phyloP scores from a whole-genome alignment of 92 coral and sea anemone genomes.

The Paragorgia papillata region DNA sequence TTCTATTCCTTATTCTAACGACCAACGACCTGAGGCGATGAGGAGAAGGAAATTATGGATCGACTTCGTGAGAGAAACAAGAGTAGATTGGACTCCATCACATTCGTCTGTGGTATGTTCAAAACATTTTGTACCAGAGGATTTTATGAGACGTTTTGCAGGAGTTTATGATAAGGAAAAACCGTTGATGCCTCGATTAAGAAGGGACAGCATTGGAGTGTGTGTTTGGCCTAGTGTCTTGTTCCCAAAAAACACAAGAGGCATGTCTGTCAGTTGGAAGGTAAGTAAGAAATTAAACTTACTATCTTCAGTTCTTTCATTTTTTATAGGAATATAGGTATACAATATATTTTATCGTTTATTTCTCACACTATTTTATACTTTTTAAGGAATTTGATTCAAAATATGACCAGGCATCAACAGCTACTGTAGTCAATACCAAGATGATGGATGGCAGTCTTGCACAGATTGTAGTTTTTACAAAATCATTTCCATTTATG shows the following conservation, averaged over 20 bases:
- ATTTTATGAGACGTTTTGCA: slow-evolving; percentile 20
- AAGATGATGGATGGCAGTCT: too few species aligned
- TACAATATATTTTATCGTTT: too few species aligned
- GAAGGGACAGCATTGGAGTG: slow-evolving; percentile 30
- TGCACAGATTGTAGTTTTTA: too few species aligned
- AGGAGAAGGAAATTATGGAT: slow-evolving; percentile 60
- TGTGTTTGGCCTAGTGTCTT: slow-evolving; percentile 35
- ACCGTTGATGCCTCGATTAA: slow-evolving; percentile 20
- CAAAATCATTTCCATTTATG: too few species aligned
- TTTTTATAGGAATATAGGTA: too few species aligned
- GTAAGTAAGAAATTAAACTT: slow-evolving; percentile 9
- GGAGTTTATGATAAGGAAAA: slow-evolving; percentile 33
- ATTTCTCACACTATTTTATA: too few species aligned
- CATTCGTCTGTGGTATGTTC: slow-evolving; percentile 47
- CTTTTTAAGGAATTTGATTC: too few species aligned
- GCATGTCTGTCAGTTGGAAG: slow-evolving; percentile 6
- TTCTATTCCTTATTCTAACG: slow-evolving; percentile 53
- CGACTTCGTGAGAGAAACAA: slow-evolving; percentile 45
- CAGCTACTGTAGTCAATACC: too few species aligned
- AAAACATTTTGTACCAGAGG: slow-evolving; percentile 49
- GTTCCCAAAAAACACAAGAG: slow-evolving; percentile 3
- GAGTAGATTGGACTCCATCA: slow-evolving; percentile 60
- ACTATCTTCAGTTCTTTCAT: too few species aligned
- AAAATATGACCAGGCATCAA: too few species aligned
- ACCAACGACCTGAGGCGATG: slow-evolving; percentile 52